Base-by-base conservation (phyloP, 2,888 invertebrate genomes). In the Galerucella nymphaeae region DNA sequence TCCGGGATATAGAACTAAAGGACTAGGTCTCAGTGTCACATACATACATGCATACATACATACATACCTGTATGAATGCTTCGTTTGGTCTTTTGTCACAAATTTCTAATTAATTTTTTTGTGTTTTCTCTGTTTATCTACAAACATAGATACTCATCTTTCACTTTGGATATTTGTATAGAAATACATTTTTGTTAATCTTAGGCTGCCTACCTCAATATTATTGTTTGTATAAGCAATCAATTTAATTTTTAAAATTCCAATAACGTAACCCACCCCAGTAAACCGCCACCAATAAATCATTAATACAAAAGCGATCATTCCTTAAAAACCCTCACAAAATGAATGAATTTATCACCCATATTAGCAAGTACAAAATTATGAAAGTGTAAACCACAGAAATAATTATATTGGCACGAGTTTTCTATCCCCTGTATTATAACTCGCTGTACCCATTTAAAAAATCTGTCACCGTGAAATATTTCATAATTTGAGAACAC, bases 281-380 rank as follows among this genome's bases (percentile, higher is more conserved):
- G 14, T 41, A 18, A 6, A 66, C 11, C n/a, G 38, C 57, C 45
- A 30, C 38, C 66, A 57, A 73, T 73, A 73, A 73, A 73, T 73
- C 70, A 73, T 63, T 30, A 67, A 73, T 70, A 67, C 41, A 67
- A 63, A 41, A 64, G 70, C 70, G 70, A 73, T 66, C 70, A 73
- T 67, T 58, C 50, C 13, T 66, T 64, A 73, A 70, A 66, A 55
- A 63, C 58, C 63, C 66, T 58, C 57, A 16, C 48, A 68, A 58
- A 73, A 73, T 64, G 65, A 64, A 18, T 53, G 63, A 70, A 70
- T 73, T 70, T 64, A 70, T 73, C 59, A 73, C 69, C 70, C 66
- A 62, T 58, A 64, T 63, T 61, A 53, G 63, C 65, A 45, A 64
- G 30, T 58, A 41, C 38, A 18, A 62, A 73, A 57, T 59, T 66